These are phyloP conservation scores for Acyrthosiphon pisum DNA, from an alignment of 1,140 invertebrate species.

Conservation along the genomic window DNA sequence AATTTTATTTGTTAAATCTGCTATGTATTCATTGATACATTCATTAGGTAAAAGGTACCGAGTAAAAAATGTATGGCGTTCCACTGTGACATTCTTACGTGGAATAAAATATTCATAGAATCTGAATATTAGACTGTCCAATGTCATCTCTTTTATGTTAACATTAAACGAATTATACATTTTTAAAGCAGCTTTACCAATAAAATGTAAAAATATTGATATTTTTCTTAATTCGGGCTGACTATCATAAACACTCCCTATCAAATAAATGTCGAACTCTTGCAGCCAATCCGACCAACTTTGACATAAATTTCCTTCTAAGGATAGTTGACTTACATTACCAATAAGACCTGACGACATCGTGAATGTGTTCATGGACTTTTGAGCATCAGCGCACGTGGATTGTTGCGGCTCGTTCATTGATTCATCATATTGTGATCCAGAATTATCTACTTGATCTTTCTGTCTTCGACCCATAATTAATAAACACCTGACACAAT, in stretches of 20 bases:
- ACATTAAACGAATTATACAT: constrained; percentile 17
- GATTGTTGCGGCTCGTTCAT: background rate
- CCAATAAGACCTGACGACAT: constrained; percentile 27
- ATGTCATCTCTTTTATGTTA: background rate
- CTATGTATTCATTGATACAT: background rate
- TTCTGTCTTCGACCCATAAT: constrained; percentile 15
- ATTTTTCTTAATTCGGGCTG: background rate
- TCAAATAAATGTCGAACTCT: constrained; percentile 24
- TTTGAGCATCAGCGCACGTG: background rate
- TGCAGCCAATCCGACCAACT: background rate
- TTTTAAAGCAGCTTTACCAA: constrained; percentile 28
- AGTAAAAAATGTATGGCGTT: constrained; percentile 36
- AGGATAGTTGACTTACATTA: constrained; percentile 32
- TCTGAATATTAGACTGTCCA: constrained; percentile 1
- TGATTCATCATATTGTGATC: constrained; percentile 22
- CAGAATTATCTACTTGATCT: background rate
- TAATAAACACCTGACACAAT: constrained; percentile 17
- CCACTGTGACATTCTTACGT: background rate
- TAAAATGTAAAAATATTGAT: too few relatives aligned
- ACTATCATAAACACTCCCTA: background rate
- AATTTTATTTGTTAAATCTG: background rate
- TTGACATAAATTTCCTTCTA: constrained; percentile 20
- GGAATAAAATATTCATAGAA: constrained; percentile 23
- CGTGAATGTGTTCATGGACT: background rate
- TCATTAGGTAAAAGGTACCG: background rate